Evolutionary conservation across 2,113 vertebrate species (phyloP).

Genomic region (Corythaixoides concolor): DNA sequence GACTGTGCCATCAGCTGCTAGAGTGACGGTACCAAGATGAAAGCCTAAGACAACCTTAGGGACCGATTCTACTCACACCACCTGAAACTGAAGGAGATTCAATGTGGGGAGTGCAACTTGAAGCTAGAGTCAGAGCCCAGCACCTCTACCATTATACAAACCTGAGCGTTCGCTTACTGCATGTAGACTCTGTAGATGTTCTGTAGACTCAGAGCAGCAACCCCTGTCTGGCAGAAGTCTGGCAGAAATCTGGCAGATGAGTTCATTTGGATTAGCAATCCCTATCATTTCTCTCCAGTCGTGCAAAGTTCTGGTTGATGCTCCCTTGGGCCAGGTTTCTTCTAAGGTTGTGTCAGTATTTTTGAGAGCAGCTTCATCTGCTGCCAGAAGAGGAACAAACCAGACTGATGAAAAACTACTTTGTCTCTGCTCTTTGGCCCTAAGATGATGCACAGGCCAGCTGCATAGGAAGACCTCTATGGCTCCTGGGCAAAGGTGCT

Average conservation of each 20-base stretch:
- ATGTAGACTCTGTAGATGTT: background rate
- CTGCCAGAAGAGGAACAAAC: background rate
- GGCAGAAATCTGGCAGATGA: background rate
- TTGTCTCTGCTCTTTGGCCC: background rate
- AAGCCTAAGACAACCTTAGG: background rate
- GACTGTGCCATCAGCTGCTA: background rate
- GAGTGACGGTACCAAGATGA: background rate
- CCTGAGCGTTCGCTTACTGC: background rate
- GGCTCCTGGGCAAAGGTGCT: background rate
- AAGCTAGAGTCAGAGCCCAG: background rate
- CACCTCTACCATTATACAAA: background rate
- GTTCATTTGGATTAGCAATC: background rate
- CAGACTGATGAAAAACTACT: background rate
- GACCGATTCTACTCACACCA: background rate
- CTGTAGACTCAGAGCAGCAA: background rate
- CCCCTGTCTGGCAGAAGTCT: background rate
- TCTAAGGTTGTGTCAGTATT: background rate
- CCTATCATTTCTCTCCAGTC: background rate
- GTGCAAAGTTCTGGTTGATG: background rate
- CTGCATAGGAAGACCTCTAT: accelerated
- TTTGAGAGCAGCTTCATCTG: background rate
- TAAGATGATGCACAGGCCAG: background rate
- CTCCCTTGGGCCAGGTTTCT: background rate
- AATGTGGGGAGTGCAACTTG: background rate
- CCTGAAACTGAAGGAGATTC: background rate